Conservation (phyloP, 2,888 invertebrate species). For the Rotaria socialis region DNA sequence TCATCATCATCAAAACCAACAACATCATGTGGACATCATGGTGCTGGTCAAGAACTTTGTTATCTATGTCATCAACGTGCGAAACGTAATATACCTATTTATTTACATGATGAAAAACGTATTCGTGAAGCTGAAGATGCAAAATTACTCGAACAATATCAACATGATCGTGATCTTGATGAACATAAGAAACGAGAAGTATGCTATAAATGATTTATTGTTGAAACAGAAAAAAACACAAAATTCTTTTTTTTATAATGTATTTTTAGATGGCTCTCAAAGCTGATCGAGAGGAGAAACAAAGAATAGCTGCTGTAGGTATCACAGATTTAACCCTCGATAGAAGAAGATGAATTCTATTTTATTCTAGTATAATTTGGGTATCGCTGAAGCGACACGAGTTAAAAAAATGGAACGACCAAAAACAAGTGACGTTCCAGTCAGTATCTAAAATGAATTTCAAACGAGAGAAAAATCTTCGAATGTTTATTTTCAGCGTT, state of each 20-base stretch:
- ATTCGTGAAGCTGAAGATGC: constrained; percentile 56
- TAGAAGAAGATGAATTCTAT: background rate
- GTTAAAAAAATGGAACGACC: constrained; percentile 51
- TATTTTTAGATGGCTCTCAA: background rate
- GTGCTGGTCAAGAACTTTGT: constrained; percentile 60
- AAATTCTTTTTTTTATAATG: background rate
- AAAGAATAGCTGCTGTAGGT: background rate
- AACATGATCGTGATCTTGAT: constrained; percentile 57
- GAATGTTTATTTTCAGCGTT: constrained; percentile 50
- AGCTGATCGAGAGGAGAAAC: constrained; percentile 4
- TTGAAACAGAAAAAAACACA: background rate
- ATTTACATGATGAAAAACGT: constrained; percentile 54
- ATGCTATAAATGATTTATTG: background rate
- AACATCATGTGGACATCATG: constrained; percentile 53
- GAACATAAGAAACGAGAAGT: constrained; percentile 51
- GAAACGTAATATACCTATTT: constrained; percentile 57
- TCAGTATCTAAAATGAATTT: background rate
- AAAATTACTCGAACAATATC: constrained; percentile 56
- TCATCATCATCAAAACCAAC: background rate
- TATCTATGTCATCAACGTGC: constrained; percentile 60
- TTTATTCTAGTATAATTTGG: constrained; percentile 53
- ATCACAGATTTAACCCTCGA: too few relatives aligned
- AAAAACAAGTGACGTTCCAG: constrained; percentile 42
- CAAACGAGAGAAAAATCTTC: too few relatives aligned
- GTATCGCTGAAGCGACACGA: constrained; percentile 56